Conservation (phyloP, 2,888 invertebrate species). For the Dynastes maya region DNA sequence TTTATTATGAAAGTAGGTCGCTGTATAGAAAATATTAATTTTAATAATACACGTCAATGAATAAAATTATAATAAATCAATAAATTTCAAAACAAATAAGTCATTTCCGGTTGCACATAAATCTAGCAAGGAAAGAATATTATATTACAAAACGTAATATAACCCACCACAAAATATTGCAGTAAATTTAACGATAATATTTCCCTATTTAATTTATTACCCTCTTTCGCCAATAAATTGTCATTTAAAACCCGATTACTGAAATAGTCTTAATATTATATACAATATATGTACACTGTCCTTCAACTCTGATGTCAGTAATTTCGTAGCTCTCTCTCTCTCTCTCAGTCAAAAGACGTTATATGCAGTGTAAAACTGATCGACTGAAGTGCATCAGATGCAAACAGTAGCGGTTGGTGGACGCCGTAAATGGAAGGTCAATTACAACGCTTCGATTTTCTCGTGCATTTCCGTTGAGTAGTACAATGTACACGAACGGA, state of each 20-base stretch:
- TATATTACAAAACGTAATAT: slow-evolving; percentile 23
- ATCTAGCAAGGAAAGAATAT: slow-evolving; percentile 7
- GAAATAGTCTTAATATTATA: slow-evolving; percentile 15
- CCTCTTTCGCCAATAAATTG: slow-evolving; percentile 32
- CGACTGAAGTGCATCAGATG: too few relatives aligned
- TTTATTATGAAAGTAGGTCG: slow-evolving; percentile 8
- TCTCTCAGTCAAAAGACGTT: too few relatives aligned
- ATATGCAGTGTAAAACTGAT: too few relatives aligned
- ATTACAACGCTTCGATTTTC: too few relatives aligned
- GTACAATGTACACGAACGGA: too few relatives aligned
- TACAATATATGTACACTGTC: not conserved
- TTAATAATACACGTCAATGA: slow-evolving; percentile 2
- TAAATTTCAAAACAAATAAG: slow-evolving; percentile 33
- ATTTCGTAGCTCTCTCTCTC: too few relatives aligned
- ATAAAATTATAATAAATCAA: slow-evolving; percentile 36
- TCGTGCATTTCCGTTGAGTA: too few relatives aligned
- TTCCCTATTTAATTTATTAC: slow-evolving; percentile 35
- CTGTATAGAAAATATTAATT: slow-evolving; percentile 15
- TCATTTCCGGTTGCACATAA: slow-evolving; percentile 26
- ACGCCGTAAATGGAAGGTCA: too few relatives aligned
- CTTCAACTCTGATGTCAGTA: too few relatives aligned
- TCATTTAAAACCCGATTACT: slow-evolving; percentile 29
- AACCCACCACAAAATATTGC: slow-evolving; percentile 28
- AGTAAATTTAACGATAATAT: slow-evolving; percentile 34
- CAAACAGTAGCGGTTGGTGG: too few relatives aligned